Evolutionary conservation across 2,888 invertebrate species (phyloP), one percentile per base, ranked within the genome.

Genomic region (Aspidiotus destructor): DNA sequence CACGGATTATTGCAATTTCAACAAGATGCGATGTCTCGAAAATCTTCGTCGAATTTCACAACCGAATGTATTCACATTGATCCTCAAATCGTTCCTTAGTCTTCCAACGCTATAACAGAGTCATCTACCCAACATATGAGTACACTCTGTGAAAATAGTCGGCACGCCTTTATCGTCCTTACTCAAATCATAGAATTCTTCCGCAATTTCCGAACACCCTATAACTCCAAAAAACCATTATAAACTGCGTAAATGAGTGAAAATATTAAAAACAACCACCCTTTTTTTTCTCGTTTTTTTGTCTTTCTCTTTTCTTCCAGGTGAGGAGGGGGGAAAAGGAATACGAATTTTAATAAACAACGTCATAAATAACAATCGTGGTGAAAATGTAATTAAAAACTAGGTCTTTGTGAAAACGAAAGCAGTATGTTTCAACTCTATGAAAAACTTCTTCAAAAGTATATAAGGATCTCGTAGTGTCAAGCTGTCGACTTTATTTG

Each of bases 261-360:
- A 65, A 65, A 58, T 65, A 65, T 65, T 65, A 65, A 58, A 65
- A 60, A 16, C 58, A 44, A 9, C 55, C n/a, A 63, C 55, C 64
- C 57, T 57, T 64, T 64, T 64, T 15, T 64, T 64, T n/a, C n/a
- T n/a, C n/a, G n/a, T n/a, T 44, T 44, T 52, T 52, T n/a, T 9
- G 15, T 54, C 17, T 54, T 54, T 54, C 17, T 62, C 44, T 10
- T 44, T n/a, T 7, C 7, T 40, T 40, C n/a, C 28, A 8, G 10
- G 40, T 41, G 9, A 16, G 55, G n/a, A 40, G n/a, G 10, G 52
- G n/a, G 48, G 48, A 57, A 57, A 62, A 42, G 42, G 17, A 64
- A 55, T 10, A 16, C 42, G 65, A 57, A 17, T 57, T 57, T 65
- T 65, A 65, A 65, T 65, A 65, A 65, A 65, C 65, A 65, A 64